These are phyloP conservation scores for Rosalia funebris DNA, from an alignment of 2,888 invertebrate genomes.

Conservation along the genomic window DNA sequence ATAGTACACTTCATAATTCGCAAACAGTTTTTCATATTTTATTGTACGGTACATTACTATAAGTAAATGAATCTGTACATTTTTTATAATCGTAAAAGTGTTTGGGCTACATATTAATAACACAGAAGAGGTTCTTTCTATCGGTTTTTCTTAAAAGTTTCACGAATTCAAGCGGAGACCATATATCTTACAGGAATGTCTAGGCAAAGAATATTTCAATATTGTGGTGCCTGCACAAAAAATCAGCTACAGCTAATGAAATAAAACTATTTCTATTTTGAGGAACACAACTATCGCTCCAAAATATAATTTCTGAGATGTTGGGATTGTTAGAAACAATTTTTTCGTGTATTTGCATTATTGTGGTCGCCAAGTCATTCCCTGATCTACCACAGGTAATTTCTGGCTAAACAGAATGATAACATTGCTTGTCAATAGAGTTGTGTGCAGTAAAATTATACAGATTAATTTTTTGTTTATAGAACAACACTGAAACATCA, in stretches of 20 bases:
- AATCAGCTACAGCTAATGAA: not conserved
- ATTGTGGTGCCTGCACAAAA: not conserved
- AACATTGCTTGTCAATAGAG: not conserved
- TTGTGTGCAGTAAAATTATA: not conserved
- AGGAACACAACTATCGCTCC: slow-evolving; percentile 11
- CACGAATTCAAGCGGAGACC: not conserved
- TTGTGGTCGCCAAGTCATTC: not conserved
- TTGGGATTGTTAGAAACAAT: not conserved
- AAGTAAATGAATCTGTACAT: no score
- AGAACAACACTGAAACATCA: not conserved
- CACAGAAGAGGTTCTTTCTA: not conserved
- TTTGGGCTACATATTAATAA: no score
- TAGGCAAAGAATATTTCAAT: not conserved
- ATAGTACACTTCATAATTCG: no score
- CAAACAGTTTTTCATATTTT: no score
- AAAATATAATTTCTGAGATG: not conserved
- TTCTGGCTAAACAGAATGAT: no score
- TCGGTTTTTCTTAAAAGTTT: not conserved
- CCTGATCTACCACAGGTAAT: no score
- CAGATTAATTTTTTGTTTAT: no score
- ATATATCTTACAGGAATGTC: not conserved
- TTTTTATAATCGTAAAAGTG: no score
- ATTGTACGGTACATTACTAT: no score
- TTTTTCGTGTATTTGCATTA: not conserved
- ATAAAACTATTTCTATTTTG: not conserved